phyloP scores from a whole-genome alignment of 2,888 invertebrate species.

The Teleogryllus oceanicus region DNA sequence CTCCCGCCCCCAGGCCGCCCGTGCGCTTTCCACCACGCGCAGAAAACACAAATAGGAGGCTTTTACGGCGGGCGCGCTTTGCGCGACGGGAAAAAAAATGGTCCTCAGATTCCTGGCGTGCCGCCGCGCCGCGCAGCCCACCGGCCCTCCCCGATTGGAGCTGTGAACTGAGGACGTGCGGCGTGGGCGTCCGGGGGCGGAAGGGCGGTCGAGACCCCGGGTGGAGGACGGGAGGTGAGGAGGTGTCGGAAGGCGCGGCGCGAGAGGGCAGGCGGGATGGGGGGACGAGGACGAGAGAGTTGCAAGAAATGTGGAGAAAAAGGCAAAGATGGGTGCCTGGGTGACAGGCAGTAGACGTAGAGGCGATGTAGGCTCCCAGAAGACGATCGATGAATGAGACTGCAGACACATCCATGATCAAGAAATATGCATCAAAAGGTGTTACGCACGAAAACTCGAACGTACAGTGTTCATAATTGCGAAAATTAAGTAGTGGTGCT shows the following conservation, averaged over 20 bases:
- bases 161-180: neutral
- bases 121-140: neutral
- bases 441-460: too few relatives aligned
- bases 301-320: neutral
- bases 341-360: too few relatives aligned
- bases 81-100: neutral
- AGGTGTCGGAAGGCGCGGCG: neutral
- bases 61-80: neutral
- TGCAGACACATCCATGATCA: too few relatives aligned
- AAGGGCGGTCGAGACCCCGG: neutral
- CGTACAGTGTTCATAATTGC: too few relatives aligned
- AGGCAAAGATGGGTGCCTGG: too few relatives aligned
- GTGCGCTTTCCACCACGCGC: neutral
- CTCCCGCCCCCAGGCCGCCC: neutral
- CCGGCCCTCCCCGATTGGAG: neutral
- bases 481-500: too few relatives aligned
- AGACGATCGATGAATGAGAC: too few relatives aligned
- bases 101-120: neutral
- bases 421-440: too few relatives aligned
- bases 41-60: neutral
- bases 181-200: neutral
- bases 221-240: neutral
- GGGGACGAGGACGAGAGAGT: neutral
- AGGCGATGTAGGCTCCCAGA: too few relatives aligned
- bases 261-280: neutral